A percentile compares a stretch with the other conserved stretches of the same genome.
Conservation (phyloP, 1,140 invertebrate species). For the Branchinecta lindahli region DNA sequence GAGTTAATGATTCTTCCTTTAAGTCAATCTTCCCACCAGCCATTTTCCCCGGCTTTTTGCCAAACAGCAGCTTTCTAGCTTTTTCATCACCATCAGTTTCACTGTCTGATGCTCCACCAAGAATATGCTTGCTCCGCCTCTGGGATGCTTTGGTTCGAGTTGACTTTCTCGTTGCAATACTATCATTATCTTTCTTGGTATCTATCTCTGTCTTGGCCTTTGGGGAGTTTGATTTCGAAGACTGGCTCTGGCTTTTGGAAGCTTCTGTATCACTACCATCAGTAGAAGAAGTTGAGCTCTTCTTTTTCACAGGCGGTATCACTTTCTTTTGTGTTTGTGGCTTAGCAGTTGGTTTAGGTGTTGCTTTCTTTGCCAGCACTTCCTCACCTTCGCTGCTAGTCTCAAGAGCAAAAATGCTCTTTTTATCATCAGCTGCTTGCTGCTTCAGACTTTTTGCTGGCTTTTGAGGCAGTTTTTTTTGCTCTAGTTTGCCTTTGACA, state of each 20-base stretch:
- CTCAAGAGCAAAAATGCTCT: neutral
- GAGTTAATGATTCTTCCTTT: conserved; percentile 20
- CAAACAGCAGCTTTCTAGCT: conserved; percentile 14
- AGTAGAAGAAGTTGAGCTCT: neutral
- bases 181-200: neutral
- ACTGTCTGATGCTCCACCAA: conserved; percentile 10
- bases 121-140: conserved; percentile 15
- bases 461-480: conserved; percentile 5
- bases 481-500: conserved; percentile 13
- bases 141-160: conserved; percentile 10
- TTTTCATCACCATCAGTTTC: conserved; percentile 11
- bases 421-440: conserved; percentile 13
- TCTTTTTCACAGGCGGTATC: neutral
- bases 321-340: neutral
- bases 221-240: conserved; percentile 3
- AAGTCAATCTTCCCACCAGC: conserved; percentile 11
- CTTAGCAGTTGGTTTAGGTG: conserved; percentile 6
- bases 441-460: neutral
- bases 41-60: neutral
- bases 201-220: neutral
- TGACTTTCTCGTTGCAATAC: neutral
- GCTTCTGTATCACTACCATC: neutral
- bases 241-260: neutral
- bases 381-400: conserved; percentile 2
- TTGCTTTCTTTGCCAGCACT: neutral